phyloP scores from a whole-genome alignment of 1,140 invertebrate species.

The Zaprionus africanus region DNA sequence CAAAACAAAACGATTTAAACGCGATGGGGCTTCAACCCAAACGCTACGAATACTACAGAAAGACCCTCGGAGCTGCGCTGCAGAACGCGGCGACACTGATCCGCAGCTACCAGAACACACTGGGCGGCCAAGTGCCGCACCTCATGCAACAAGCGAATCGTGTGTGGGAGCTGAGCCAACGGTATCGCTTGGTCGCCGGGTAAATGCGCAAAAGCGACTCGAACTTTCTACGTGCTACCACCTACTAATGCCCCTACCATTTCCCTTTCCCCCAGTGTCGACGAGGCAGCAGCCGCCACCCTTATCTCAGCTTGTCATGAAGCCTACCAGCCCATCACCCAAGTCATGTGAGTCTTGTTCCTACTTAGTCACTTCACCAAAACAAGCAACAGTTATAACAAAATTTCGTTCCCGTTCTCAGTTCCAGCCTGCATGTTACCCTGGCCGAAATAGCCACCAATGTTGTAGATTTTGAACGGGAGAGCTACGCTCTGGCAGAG shows the following conservation, averaged over 20 bases:
- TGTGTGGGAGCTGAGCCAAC: slow-evolving; percentile 57
- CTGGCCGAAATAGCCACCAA: slow-evolving; percentile 17
- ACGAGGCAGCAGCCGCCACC: slow-evolving; percentile 24
- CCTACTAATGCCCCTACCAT: slow-evolving; percentile 3
- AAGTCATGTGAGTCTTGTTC: slow-evolving; percentile 38
- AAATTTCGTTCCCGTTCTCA: slow-evolving; percentile 13
- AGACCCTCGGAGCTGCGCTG: slow-evolving; percentile 20
- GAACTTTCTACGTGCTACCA: neutral
- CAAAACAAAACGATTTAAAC: slow-evolving; percentile 1
- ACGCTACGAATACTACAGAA: slow-evolving; percentile 34
- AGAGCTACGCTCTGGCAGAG: neutral
- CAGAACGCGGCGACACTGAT: slow-evolving; percentile 26
- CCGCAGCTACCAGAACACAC: slow-evolving; percentile 18
- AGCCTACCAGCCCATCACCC: slow-evolving; percentile 10
- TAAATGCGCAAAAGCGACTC: slow-evolving; percentile 25
- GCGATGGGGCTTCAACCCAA: slow-evolving; percentile 42
- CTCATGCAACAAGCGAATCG: slow-evolving; percentile 25
- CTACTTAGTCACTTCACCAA: neutral
- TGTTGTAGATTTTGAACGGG: slow-evolving; percentile 19
- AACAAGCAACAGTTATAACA: neutral
- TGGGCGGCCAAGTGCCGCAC: neutral
- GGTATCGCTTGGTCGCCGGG: slow-evolving; percentile 44
- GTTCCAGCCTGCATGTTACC: slow-evolving; percentile 1
- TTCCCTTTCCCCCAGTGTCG: slow-evolving; percentile 11
- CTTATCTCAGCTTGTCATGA: slow-evolving; percentile 43